Evolutionary conservation across 30 jellyfish, hydroid and myxozoan genomes (phyloP), one percentile per base, ranked within the genome.

Genomic region (Phacellophora camtschatica): DNA sequence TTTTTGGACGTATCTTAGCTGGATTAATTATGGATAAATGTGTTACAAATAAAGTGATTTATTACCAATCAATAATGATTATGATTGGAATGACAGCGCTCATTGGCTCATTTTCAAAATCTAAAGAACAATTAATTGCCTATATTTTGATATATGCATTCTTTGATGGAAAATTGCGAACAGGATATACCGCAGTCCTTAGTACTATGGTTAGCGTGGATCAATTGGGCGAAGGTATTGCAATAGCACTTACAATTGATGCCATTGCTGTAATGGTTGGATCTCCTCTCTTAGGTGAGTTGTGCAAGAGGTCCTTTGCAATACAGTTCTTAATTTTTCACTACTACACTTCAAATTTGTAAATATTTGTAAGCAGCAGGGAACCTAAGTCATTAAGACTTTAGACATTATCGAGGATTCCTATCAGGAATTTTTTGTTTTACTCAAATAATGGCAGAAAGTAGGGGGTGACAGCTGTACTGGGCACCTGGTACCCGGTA

Each of bases 281-380:
- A 22, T 83, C 90, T 2, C 89, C 89, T 12, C 57, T 77, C 31
- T 71, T 77, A 16, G 89, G 89, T 77, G 30, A 9, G 89, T 18
- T n/a, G 27, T 4, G 15, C 13, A 2, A 3, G 24, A n/a, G n/a
- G n/a, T n/a, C n/a, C n/a, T n/a, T n/a, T n/a, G n/a, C n/a, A n/a
- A n/a, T n/a, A n/a, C n/a, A n/a, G n/a, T n/a, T n/a, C n/a, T n/a
- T n/a, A n/a, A n/a, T n/a, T n/a, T n/a, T n/a, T n/a, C n/a, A n/a
- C n/a, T n/a, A n/a, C n/a, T n/a, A n/a, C n/a, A n/a, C n/a, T n/a
- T n/a, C n/a, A n/a, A n/a, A n/a, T n/a, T n/a, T n/a, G n/a, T n/a
- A n/a, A n/a, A n/a, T n/a, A n/a, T n/a, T n/a, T n/a, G n/a, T n/a
- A n/a, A n/a, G n/a, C n/a, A n/a, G n/a, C n/a, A n/a, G n/a, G n/a